Conservation (phyloP, 2,888 invertebrate species). For the Elegia similella region DNA sequence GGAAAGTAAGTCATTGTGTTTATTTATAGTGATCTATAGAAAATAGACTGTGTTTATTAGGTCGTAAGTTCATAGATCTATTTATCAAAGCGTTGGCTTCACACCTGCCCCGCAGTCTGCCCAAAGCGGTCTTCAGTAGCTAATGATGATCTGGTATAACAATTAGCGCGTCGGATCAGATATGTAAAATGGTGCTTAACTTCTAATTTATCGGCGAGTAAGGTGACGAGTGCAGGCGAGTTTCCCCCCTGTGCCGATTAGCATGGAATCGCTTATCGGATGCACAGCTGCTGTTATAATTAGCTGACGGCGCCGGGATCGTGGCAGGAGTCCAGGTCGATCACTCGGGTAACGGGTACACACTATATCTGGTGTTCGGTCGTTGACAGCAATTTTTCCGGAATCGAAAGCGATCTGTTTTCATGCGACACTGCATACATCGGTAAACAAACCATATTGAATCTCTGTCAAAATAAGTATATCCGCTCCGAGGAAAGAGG, state of each 20-base stretch:
- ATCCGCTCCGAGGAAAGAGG: neutral
- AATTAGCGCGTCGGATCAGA: slow-evolving; percentile 37
- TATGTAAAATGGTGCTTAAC: slow-evolving; percentile 44
- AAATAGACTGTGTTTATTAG: neutral
- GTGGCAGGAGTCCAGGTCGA: slow-evolving; percentile 78
- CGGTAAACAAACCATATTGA: neutral
- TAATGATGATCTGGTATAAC: slow-evolving; percentile 32
- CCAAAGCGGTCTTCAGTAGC: slow-evolving; percentile 31
- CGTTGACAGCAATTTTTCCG: slow-evolving; percentile 71
- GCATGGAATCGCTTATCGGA: slow-evolving; percentile 57
- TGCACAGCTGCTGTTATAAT: slow-evolving; percentile 59
- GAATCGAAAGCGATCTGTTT: slow-evolving; percentile 53
- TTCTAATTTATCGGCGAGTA: slow-evolving; percentile 42
- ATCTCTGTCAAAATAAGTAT: neutral
- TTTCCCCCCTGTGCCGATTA: slow-evolving; percentile 55
- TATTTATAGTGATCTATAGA: neutral
- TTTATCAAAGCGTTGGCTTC: neutral
- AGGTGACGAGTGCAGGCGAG: slow-evolving; percentile 41
- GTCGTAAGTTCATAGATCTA: neutral
- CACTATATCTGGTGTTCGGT: slow-evolving; percentile 70
- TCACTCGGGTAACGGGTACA: slow-evolving; percentile 75
- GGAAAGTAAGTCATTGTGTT: neutral
- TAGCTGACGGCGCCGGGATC: slow-evolving; percentile 60
- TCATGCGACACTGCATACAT: slow-evolving; percentile 24
- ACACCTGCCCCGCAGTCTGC: neutral